Evolutionary conservation across 1,140 invertebrate species (phyloP).

Genomic region (Pseudobourletiella spinata): DNA sequence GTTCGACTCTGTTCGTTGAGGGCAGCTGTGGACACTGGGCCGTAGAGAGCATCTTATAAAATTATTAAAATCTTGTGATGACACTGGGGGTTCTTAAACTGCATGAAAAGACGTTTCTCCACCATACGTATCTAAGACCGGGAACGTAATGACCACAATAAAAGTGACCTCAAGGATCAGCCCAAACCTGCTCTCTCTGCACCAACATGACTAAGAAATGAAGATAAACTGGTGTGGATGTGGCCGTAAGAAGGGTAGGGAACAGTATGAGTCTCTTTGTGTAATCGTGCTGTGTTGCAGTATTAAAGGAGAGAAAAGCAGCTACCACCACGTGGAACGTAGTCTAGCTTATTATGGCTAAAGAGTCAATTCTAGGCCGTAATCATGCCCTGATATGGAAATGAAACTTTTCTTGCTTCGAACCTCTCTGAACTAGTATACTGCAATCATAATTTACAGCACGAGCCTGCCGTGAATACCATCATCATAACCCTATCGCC

Average conservation of each 20-base stretch:
- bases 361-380: constrained; percentile 23
- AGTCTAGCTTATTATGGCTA: constrained; percentile 20
- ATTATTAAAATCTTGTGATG: no score
- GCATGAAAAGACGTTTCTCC: no score
- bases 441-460: constrained; percentile 8
- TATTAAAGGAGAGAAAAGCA: background rate
- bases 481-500: no score
- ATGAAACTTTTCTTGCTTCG: background rate
- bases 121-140: no score
- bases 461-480: background rate
- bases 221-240: background rate
- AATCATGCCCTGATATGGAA: constrained; percentile 25
- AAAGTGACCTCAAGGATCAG: background rate
- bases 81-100: no score
- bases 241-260: background rate
- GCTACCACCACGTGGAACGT: constrained; percentile 14
- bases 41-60: no score
- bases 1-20: no score
- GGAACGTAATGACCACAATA: background rate
- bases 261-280: background rate
- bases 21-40: no score
- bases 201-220: constrained; percentile 1
- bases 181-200: background rate
- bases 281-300: background rate
- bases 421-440: background rate